Percentiles rank a stretch among this genome's conserved stretches.
Conservation (phyloP, 2,888 invertebrate species). For the Oscheius myriophilus region DNA sequence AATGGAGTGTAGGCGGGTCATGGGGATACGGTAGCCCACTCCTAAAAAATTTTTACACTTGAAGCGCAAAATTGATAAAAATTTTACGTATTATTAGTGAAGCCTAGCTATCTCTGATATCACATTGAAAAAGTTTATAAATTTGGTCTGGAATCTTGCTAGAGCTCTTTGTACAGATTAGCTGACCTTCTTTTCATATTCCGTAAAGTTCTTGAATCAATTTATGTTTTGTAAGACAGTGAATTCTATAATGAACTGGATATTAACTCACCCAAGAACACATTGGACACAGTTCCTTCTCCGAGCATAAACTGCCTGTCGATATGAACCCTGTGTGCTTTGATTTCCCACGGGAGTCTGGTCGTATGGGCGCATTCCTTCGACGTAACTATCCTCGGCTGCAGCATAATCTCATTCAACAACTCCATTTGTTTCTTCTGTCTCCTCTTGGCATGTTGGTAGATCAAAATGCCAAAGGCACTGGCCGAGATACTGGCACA, state of each 20-base stretch:
- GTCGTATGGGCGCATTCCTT: conserved; percentile 43
- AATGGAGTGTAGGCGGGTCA: too few relatives aligned
- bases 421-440: conserved; percentile 43
- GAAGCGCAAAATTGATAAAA: too few relatives aligned
- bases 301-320: conserved; percentile 56
- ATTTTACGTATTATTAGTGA: too few relatives aligned
- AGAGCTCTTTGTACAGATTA: too few relatives aligned
- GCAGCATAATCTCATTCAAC: conserved; percentile 44
- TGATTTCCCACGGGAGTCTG: conserved; percentile 59
- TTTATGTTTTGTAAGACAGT: too few relatives aligned
- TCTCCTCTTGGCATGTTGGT: conserved; percentile 37
- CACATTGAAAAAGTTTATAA: too few relatives aligned
- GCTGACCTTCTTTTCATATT: background rate
- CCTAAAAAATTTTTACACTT: too few relatives aligned
- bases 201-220: background rate
- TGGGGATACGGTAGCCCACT: too few relatives aligned
- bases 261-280: conserved; percentile 43
- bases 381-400: conserved; percentile 35
- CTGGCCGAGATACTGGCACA: conserved; percentile 46
- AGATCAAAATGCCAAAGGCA: conserved; percentile 45
- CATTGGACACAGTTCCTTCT: conserved; percentile 56
- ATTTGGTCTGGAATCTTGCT: too few relatives aligned
- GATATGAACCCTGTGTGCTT: conserved; percentile 54
- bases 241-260: too few relatives aligned
- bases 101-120: too few relatives aligned